These are phyloP conservation scores for Netelia fuscicornis DNA, from an alignment of 2,888 invertebrate genomes.

Conservation along the genomic window DNA sequence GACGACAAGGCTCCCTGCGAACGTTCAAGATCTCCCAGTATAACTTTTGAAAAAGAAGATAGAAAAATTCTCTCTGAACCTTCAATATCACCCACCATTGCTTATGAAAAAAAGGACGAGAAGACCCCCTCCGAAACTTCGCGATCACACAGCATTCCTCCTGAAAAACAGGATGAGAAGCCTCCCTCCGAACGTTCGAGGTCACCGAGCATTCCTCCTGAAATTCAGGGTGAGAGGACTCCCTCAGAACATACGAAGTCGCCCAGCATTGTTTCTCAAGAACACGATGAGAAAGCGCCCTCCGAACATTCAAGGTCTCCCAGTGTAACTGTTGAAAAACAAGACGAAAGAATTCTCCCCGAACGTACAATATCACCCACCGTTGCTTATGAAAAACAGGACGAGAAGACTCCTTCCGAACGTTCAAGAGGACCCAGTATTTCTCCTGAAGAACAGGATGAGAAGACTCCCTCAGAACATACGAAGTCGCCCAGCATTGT, in stretches of 20 bases:
- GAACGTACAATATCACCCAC: not conserved
- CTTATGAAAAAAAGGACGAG: slow-evolving; percentile 51
- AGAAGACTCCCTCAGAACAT: slow-evolving; percentile 16
- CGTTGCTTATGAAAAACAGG: too few species aligned
- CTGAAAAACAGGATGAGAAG: slow-evolving; percentile 1
- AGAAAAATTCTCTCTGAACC: not conserved
- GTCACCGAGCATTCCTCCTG: slow-evolving; percentile 19
- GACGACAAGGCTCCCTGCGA: not conserved
- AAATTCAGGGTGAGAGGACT: not conserved
- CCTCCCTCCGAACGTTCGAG: not conserved
- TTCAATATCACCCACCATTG: slow-evolving; percentile 40
- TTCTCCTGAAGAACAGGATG: slow-evolving; percentile 4
- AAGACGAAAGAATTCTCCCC: not conserved
- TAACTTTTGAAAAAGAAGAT: slow-evolving; percentile 14
- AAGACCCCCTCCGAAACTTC: slow-evolving; percentile 19
- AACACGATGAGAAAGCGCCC: too few species aligned
- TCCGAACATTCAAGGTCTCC: too few species aligned
- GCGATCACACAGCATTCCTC: slow-evolving; percentile 16
- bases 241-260: too few species aligned
- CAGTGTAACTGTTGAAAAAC: too few species aligned
- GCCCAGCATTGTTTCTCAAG: too few species aligned
- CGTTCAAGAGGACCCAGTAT: slow-evolving; percentile 31
- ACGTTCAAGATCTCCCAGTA: slow-evolving; percentile 35
- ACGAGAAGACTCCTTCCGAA: too few species aligned
- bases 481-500: slow-evolving; percentile 50